Evolutionary conservation across 2,797 vertebrate genomes (phyloP).

Genomic region (Sciurus carolinensis): DNA sequence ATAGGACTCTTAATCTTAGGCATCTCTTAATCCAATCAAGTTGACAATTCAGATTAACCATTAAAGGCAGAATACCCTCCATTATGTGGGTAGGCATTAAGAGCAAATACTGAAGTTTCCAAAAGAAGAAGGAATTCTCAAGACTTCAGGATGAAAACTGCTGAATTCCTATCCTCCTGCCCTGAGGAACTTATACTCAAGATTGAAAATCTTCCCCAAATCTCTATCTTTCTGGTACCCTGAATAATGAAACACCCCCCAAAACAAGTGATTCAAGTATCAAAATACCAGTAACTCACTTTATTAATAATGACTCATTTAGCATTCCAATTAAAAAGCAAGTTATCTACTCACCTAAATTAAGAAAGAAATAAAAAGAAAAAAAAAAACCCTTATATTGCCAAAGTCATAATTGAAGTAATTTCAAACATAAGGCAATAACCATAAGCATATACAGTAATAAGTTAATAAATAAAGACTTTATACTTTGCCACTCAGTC

Average conservation of each 20-base stretch:
- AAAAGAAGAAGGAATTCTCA: neutral
- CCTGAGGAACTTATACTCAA: neutral
- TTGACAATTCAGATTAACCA: no score
- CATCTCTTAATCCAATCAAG: no score
- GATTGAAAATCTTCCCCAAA: neutral
- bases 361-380: neutral
- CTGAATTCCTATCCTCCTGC: neutral
- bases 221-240: neutral
- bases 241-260: neutral
- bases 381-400: neutral
- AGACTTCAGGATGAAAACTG: no score
- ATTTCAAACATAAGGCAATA: neutral
- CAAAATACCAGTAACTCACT: neutral
- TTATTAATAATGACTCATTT: neutral
- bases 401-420: neutral
- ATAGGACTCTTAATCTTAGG: no score
- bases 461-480: neutral
- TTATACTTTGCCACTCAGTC: neutral
- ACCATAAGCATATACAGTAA: neutral
- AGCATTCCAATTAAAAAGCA: neutral
- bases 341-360: neutral
- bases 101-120: neutral
- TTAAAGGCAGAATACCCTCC: no score
- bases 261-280: neutral
- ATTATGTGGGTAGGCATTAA: neutral